Conservation (phyloP, 30 jellyfish, hydroid and myxozoan species). For the Hydractinia symbiolongicarpus region DNA sequence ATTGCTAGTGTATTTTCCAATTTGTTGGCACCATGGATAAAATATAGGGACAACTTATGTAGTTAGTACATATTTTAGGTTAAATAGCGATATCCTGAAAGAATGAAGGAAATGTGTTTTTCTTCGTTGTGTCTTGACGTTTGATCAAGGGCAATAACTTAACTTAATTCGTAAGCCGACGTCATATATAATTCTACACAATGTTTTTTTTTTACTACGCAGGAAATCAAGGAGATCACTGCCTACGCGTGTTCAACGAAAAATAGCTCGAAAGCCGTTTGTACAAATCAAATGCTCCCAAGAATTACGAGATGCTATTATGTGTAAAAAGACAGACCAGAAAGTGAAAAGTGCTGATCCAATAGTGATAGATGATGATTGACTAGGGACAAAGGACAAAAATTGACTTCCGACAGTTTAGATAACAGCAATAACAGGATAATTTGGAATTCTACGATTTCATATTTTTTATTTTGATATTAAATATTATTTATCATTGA, state of each 20-base stretch:
- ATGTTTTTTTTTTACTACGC: neutral
- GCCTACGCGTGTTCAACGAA: conserved; percentile 89
- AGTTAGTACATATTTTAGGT: too few relatives aligned
- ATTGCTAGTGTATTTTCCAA: neutral
- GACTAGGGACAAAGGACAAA: conserved; percentile 7
- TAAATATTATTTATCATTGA: conserved; percentile 12
- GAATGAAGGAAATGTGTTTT: too few relatives aligned
- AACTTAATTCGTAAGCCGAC: too few relatives aligned
- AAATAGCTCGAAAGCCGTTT: conserved; percentile 94
- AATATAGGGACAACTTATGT: too few relatives aligned
- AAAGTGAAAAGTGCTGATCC: conserved; percentile 37
- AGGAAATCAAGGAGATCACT: conserved; percentile 95
- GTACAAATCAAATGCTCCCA: conserved; percentile 90
- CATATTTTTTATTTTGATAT: conserved; percentile 3
- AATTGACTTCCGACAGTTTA: neutral
- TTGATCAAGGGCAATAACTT: too few relatives aligned
- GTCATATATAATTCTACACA: too few relatives aligned
- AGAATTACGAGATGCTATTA: conserved; percentile 86
- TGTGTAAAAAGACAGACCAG: conserved; percentile 56
- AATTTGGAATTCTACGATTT: too few relatives aligned
- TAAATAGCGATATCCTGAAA: too few relatives aligned
- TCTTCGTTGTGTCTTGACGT: too few relatives aligned
- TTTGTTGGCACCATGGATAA: neutral
- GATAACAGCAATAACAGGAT: too few relatives aligned
- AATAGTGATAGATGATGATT: conserved; percentile 43